These are phyloP conservation scores for Scaeva pyrastri DNA, from an alignment of 2,888 invertebrate species.

Conservation along the genomic window DNA sequence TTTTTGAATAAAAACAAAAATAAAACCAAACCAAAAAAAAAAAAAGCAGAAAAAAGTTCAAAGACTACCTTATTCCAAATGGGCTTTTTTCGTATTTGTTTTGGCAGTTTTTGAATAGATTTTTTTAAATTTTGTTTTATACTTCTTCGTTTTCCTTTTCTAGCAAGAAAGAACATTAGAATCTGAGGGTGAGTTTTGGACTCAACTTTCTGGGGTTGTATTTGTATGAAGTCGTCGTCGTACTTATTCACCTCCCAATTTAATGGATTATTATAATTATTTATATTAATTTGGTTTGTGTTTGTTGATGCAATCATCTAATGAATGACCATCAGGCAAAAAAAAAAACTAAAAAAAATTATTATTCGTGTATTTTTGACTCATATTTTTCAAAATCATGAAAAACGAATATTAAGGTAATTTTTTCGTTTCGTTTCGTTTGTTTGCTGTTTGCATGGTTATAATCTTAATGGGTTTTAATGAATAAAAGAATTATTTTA, in stretches of 20 bases:
- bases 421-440: slow-evolving; percentile 20
- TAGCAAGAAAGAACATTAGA: neutral
- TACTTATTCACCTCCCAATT: no score
- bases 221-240: neutral
- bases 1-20: neutral
- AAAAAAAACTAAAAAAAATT: no score
- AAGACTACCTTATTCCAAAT: slow-evolving; percentile 22
- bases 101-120: slow-evolving; percentile 27
- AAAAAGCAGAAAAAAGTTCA: neutral
- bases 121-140: neutral
- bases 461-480: slow-evolving; percentile 31
- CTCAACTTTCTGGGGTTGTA: neutral
- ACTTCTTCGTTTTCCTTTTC: neutral
- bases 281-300: slow-evolving; percentile 36
- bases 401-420: neutral
- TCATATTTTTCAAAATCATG: slow-evolving; percentile 7
- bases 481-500: neutral
- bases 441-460: slow-evolving; percentile 32
- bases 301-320: slow-evolving; percentile 55
- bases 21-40: neutral
- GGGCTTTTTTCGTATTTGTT: slow-evolving; percentile 9
- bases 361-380: no score
- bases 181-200: neutral
- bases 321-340: slow-evolving; percentile 44
- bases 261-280: slow-evolving; percentile 25